Evolutionary conservation across 2,888 invertebrate genomes (phyloP).

Genomic region (Agonopterix alstromeriana): DNA sequence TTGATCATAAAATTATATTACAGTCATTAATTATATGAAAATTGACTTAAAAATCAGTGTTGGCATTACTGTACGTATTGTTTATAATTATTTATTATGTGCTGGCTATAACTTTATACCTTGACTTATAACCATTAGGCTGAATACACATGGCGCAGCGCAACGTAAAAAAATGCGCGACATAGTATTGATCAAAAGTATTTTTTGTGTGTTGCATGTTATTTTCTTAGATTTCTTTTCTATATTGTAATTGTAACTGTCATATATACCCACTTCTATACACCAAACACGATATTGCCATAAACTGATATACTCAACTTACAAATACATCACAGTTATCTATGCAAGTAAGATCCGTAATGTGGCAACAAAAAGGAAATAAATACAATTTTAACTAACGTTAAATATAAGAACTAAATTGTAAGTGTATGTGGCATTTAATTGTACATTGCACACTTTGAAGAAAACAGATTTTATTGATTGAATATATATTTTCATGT

Average conservation of each 20-base stretch:
- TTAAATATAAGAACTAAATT: slow-evolving; percentile 4
- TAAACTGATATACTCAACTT: slow-evolving; percentile 19
- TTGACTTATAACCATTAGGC: too few species aligned
- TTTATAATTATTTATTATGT: too few species aligned
- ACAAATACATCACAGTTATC: slow-evolving; percentile 33
- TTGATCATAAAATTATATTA: slow-evolving; percentile 9
- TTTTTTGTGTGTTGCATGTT: too few species aligned
- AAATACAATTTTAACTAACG: slow-evolving; percentile 2
- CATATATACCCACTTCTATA: neutral
- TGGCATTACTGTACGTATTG: too few species aligned
- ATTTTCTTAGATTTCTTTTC: too few species aligned
- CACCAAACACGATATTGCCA: slow-evolving; percentile 6
- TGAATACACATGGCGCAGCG: too few species aligned
- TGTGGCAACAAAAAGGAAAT: slow-evolving; percentile 7
- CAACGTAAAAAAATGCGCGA: too few species aligned
- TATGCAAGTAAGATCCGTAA: slow-evolving; percentile 19
- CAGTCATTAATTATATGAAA: slow-evolving; percentile 1
- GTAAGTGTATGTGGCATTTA: neutral
- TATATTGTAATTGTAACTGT: too few species aligned
- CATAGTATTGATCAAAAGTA: too few species aligned
- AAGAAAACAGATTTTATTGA: neutral
- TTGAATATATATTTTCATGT: neutral
- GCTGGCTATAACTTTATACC: too few species aligned
- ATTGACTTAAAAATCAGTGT: slow-evolving; percentile 1
- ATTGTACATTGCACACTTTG: slow-evolving; percentile 2